These are phyloP conservation scores for Xerus inauris DNA, from an alignment of 2,113 vertebrate species.

Conservation along the genomic window DNA sequence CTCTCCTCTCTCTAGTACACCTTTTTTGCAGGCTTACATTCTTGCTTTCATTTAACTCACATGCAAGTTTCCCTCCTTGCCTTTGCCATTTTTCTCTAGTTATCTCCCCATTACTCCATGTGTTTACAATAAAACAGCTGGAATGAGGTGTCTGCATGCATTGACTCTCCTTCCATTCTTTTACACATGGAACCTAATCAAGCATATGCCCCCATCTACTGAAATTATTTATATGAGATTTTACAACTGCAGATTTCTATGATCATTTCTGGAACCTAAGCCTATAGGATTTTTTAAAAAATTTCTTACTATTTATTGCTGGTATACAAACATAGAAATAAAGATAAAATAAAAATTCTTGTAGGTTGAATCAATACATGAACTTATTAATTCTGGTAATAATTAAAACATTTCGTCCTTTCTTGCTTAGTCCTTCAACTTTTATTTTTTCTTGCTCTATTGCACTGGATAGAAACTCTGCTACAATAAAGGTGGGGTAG, in stretches of 20 bases:
- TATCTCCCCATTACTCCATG: neutral
- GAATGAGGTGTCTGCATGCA: neutral
- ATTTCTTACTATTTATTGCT: too few species aligned
- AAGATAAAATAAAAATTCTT: too few species aligned
- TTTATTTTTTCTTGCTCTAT: too few species aligned
- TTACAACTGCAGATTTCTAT: neutral
- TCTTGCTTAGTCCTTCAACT: too few species aligned
- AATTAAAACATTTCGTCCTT: too few species aligned
- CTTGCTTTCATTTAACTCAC: neutral
- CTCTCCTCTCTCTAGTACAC: accelerated
- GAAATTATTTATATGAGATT: neutral
- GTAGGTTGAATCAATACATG: too few species aligned
- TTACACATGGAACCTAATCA: neutral
- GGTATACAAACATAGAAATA: too few species aligned
- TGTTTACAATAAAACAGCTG: neutral
- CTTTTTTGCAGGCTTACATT: accelerated
- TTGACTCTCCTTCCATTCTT: neutral
- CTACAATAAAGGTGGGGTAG: too few species aligned
- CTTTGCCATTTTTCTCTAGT: neutral
- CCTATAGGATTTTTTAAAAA: too few species aligned
- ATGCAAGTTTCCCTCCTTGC: neutral
- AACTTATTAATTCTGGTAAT: too few species aligned
- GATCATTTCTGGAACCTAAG: neutral
- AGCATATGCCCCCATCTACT: neutral
- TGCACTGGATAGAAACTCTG: too few species aligned